These are phyloP conservation scores for Sesia bembeciformis DNA, from an alignment of 2,888 invertebrate genomes.

Conservation along the genomic window DNA sequence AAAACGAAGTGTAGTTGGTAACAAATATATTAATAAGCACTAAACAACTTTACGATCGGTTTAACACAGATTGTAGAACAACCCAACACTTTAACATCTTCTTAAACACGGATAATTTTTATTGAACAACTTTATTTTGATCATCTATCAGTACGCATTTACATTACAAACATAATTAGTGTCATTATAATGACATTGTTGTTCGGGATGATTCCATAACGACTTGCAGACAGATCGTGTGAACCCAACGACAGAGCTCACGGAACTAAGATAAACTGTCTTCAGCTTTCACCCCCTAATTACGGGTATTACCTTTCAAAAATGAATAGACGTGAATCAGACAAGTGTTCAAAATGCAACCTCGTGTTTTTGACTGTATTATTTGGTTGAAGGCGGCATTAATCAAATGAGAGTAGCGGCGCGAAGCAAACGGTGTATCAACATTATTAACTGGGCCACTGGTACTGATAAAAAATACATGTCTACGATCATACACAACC, in stretches of 20 bases:
- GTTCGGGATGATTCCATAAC: slow-evolving; percentile 4
- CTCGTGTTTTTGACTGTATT: slow-evolving; percentile 22
- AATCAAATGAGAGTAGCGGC: slow-evolving; percentile 20
- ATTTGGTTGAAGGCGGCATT: slow-evolving; percentile 26
- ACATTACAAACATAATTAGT: too few relatives aligned
- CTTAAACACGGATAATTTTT: too few relatives aligned
- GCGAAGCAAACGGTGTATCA: background rate
- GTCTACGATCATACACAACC: slow-evolving; percentile 10
- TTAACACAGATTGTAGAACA: too few relatives aligned
- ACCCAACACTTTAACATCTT: too few relatives aligned
- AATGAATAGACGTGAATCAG: slow-evolving; percentile 37
- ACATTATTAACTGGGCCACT: slow-evolving; percentile 4
- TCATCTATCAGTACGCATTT: too few relatives aligned
- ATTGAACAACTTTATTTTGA: too few relatives aligned
- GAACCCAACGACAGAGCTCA: slow-evolving; percentile 19
- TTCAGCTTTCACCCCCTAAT: slow-evolving; percentile 57
- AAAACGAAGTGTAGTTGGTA: background rate
- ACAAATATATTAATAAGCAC: background rate
- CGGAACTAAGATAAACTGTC: slow-evolving; percentile 31
- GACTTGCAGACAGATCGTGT: slow-evolving; percentile 28
- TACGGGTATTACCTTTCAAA: slow-evolving; percentile 35
- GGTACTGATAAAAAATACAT: slow-evolving; percentile 13
- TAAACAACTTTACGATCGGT: background rate
- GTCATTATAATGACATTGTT: too few relatives aligned
- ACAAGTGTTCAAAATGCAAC: slow-evolving; percentile 24